A percentile compares a stretch with the other conserved stretches of the same genome.
These are phyloP conservation scores for Cantharis nigra DNA, from an alignment of 2,888 invertebrate genomes.

Conservation along the genomic window DNA sequence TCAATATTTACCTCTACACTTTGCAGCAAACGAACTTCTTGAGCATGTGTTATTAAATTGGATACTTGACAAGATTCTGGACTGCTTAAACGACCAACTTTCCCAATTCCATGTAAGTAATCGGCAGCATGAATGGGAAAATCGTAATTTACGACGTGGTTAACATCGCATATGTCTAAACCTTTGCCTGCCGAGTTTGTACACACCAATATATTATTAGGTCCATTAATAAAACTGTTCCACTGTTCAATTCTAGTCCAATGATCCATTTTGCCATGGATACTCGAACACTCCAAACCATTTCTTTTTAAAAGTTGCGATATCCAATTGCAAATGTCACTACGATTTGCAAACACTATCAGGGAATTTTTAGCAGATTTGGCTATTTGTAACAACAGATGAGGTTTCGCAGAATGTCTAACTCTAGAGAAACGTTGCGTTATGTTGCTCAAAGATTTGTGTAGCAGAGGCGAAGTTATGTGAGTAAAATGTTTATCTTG, in stretches of 20 bases:
- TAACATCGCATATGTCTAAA: slow-evolving; percentile 82
- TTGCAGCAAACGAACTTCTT: slow-evolving; percentile 77
- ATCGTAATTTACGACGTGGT: slow-evolving; percentile 91
- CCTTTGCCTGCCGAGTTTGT: slow-evolving; percentile 93
- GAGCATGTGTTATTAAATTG: slow-evolving; percentile 74
- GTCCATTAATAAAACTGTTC: slow-evolving; percentile 71
- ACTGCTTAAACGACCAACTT: slow-evolving; percentile 86
- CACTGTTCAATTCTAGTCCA: slow-evolving; percentile 71
- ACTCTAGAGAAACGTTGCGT: slow-evolving; percentile 80
- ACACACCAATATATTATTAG: slow-evolving; percentile 74
- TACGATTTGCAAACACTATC: slow-evolving; percentile 85
- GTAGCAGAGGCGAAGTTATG: slow-evolving; percentile 75
- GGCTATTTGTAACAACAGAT: slow-evolving; percentile 69
- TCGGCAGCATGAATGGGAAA: slow-evolving; percentile 89
- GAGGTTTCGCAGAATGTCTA: slow-evolving; percentile 71
- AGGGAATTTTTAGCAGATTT: slow-evolving; percentile 70
- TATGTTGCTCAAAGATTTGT: slow-evolving; percentile 56
- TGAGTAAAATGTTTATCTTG: slow-evolving; percentile 59
- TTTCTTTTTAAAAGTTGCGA: slow-evolving; percentile 78
- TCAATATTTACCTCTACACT: slow-evolving; percentile 72
- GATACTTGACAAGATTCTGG: slow-evolving; percentile 68
- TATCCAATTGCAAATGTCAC: slow-evolving; percentile 78
- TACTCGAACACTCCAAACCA: slow-evolving; percentile 69
- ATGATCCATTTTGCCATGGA: slow-evolving; percentile 78
- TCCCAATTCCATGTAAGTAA: slow-evolving; percentile 89